Percentiles rank a stretch among this genome's conserved stretches.
Conservation (phyloP, 2,797 vertebrate species). For the Botia kubotai region DNA sequence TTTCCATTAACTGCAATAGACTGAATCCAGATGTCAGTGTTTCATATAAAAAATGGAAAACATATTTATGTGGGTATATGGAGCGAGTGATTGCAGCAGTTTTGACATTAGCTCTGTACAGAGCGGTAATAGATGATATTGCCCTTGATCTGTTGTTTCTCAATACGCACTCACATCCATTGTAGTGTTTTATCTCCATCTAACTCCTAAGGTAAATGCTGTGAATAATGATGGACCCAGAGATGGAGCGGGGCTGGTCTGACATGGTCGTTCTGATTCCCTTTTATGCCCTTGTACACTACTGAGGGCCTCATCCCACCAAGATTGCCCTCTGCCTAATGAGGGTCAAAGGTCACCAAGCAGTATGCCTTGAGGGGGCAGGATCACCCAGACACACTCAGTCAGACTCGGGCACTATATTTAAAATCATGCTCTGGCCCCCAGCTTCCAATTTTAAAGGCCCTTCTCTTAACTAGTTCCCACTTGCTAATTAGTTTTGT, state of each 20-base stretch:
- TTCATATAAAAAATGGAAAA: slow-evolving; percentile 64
- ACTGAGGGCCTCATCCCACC: slow-evolving; percentile 73
- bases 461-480: slow-evolving; percentile 83
- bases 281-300: slow-evolving; percentile 74
- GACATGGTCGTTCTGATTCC: background rate
- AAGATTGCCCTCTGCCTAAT: slow-evolving; percentile 79
- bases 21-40: slow-evolving; percentile 69
- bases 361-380: slow-evolving; percentile 72
- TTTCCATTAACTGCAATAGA: slow-evolving; percentile 67
- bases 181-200: slow-evolving; percentile 2
- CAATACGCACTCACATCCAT: slow-evolving; percentile 63
- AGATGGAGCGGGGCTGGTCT: slow-evolving; percentile 20
- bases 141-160: slow-evolving; percentile 66
- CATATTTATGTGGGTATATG: slow-evolving; percentile 66
- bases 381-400: slow-evolving; percentile 78
- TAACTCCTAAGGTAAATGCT: background rate
- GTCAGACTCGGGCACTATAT: slow-evolving; percentile 81
- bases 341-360: slow-evolving; percentile 80
- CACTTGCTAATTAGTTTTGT: slow-evolving; percentile 82
- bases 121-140: slow-evolving; percentile 57
- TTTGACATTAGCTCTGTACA: slow-evolving; percentile 57
- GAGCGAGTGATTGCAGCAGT: slow-evolving; percentile 61
- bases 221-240: slow-evolving; percentile 8
- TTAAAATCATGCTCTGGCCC: slow-evolving; percentile 77
- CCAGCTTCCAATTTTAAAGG: slow-evolving; percentile 74